Evolutionary conservation across 1,140 invertebrate species (phyloP), one percentile per base, ranked within the genome.

Genomic region (Lepidotrigona ventralis): DNA sequence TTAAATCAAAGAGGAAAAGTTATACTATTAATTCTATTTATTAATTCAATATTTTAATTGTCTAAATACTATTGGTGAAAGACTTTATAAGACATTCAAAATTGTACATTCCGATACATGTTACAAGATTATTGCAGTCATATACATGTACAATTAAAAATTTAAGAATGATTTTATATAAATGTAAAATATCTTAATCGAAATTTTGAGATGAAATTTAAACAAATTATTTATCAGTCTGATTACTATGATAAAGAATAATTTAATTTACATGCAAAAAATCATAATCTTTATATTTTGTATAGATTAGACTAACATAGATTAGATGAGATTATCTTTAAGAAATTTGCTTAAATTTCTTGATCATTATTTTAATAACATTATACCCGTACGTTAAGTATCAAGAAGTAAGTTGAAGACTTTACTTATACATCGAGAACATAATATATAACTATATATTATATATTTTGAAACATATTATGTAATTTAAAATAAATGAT

Each of bases 31-130:
- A 83, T 79, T 46, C 26, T 56, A 54, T 83, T 83, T 83, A 79
- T 73, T 79, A 51, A 72, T n/a, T 23, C 19, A 83, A 79, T 73
- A 79, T 46, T 71, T 83, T n/a, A 83, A 63, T 79, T 9, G 15
- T 46, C 68, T 83, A 83, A 79, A 58, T 79, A 83, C 56, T 79
- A 79, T 56, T 29, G 8, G 51, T 79, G 76, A 83, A 83, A 83
- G 81, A 83, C 81, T 79, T 79, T 79, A 78, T 54, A 23, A 63
- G 68, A 79, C 58, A 72, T 72, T 83, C 14, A 70, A 71, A 83
- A 79, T 56, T 83, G 56, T 83, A 83, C 68, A 79, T 58, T 77
- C 26, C 56, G 14, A 33, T 71, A 58, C 46, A 83, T 71, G 21
- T 79, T 83, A 83, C 74, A 81, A 46, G 23, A 68, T 69, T 64